Base-by-base conservation (phyloP, 2,797 vertebrate species). In the Urophycis tenuis region DNA sequence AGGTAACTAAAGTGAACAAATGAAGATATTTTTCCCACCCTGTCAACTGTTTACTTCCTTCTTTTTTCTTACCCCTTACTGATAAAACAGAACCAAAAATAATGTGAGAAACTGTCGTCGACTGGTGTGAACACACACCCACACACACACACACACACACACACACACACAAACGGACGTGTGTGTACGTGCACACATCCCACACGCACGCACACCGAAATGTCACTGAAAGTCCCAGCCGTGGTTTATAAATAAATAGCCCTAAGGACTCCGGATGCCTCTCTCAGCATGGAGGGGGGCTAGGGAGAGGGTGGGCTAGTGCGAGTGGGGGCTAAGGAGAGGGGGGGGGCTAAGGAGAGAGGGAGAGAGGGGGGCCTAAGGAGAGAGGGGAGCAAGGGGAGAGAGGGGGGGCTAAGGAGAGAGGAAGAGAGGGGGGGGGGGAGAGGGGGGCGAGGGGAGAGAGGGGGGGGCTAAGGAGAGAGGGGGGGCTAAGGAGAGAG, bases 171-270 rank as follows among this genome's bases (percentile, higher is more conserved):
- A 36, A 34, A 34, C 7, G 33, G 33, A 34, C 33, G 33, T 34
- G 33, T 7, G 33, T 1, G 12, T 17, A 12, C 41, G 15, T 17
- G 15, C 41, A 45, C 45, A 49, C 45, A 49, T 15, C 41, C 17
- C 41, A 49, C 45, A 53, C 19, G 22, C 45, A 53, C 45, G 85
- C 79, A 81, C 83, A 85, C 77, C 86, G 41, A 75, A 77, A 77
- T 83, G 78, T 86, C 72, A 71, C 74, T 84, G 74, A 11, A 82
- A 88, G 83, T 91, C 90, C 90, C 89, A 90, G 91, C 90, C 89
- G 88, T 88, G 81, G 83, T 86, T 90, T 80, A 84, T 82, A 89
- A 87, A 90, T 83, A 82, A 75, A 84, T 74, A 87, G 85, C 85
- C 88, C 34, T 71, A 17, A 70, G 80, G 84, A 81, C 76, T 0